A percentile compares a stretch with the other conserved stretches of the same genome.
Evolutionary conservation across 92 coral and sea anemone genomes (phyloP).

Genomic region (Phenganax stokvisi): DNA sequence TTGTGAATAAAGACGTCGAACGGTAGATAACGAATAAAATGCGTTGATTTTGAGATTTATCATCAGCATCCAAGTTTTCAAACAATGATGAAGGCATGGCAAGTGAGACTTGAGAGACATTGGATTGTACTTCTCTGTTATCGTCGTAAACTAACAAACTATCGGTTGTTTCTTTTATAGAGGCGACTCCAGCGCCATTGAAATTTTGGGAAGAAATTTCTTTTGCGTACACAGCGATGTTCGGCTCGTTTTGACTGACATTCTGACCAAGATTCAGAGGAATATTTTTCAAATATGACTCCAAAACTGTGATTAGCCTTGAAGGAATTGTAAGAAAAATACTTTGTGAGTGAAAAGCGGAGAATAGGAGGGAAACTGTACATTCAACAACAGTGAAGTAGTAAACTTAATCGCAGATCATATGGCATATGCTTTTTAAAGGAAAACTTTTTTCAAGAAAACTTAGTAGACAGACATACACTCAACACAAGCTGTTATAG

Average conservation of each 20-base stretch:
- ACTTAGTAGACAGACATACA: too few relatives aligned
- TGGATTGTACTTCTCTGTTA: background rate
- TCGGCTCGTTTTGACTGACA: background rate
- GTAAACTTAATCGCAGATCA: too few relatives aligned
- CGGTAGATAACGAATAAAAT: slow-evolving; percentile 65
- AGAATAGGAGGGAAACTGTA: slow-evolving; percentile 5
- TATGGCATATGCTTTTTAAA: too few relatives aligned
- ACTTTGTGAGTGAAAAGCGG: background rate
- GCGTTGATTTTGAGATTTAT: slow-evolving; percentile 39
- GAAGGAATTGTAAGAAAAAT: background rate
- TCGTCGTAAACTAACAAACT: slow-evolving; percentile 2
- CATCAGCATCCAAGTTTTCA: slow-evolving; percentile 24
- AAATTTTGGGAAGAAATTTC: background rate
- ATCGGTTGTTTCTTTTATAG: background rate
- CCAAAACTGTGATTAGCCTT: slow-evolving; percentile 43
- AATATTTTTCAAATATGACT: slow-evolving; percentile 52
- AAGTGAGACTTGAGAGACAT: slow-evolving; percentile 48
- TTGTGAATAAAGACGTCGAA: slow-evolving; percentile 67
- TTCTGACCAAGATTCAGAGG: slow-evolving; percentile 41
- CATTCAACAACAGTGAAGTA: background rate
- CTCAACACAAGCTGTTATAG: too few relatives aligned
- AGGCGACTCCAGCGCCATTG: slow-evolving; percentile 26
- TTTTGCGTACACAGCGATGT: slow-evolving; percentile 9
- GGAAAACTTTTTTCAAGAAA: too few relatives aligned
- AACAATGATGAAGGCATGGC: slow-evolving; percentile 52